Conservation (phyloP, 1,140 invertebrate species). For the Caenorhabditis remanei region DNA sequence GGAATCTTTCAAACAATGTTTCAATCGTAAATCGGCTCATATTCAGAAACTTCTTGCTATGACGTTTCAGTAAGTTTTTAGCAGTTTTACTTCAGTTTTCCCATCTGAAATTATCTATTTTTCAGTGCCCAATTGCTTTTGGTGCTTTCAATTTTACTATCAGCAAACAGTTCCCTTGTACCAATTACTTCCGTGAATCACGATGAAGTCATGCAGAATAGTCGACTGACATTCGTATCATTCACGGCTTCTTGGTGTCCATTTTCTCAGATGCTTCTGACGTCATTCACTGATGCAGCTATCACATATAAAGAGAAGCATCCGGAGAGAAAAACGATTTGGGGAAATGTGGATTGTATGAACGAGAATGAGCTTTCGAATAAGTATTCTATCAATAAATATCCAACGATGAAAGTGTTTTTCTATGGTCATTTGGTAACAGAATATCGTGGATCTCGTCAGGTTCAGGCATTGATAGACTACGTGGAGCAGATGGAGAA, state of each 20-base stretch:
- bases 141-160: background rate
- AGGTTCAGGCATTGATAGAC: background rate
- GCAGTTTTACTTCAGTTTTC: background rate
- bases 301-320: background rate
- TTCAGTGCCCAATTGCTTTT: conserved; percentile 1
- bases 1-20: too few species aligned
- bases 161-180: background rate
- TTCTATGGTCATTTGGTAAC: conserved; percentile 19
- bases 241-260: conserved; percentile 36
- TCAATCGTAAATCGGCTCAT: too few species aligned
- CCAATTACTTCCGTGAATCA: conserved; percentile 1
- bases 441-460: conserved; percentile 33
- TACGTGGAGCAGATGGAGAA: conserved; percentile 19
- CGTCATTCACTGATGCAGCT: background rate
- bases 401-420: conserved; percentile 29
- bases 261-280: background rate
- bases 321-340: conserved; percentile 6
- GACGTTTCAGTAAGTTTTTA: background rate
- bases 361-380: background rate
- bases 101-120: background rate
- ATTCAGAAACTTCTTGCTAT: too few species aligned
- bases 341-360: conserved; percentile 31
- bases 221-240: background rate
- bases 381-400: background rate
- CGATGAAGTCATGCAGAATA: conserved; percentile 20